Conservation (phyloP, 2,113 vertebrate species). For the Crotalus viridis region DNA sequence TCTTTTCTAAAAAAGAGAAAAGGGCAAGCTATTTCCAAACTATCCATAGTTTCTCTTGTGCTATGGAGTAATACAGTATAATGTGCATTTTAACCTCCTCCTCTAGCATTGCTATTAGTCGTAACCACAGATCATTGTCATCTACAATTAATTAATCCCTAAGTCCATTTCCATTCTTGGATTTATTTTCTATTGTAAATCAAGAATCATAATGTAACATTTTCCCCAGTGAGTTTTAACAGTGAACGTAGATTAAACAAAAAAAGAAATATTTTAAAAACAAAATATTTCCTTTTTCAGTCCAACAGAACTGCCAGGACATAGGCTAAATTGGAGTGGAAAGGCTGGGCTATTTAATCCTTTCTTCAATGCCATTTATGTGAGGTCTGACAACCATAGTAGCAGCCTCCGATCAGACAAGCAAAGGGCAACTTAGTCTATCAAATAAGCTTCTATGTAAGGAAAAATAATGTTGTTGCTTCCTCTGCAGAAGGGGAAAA, state of each 20-base stretch:
- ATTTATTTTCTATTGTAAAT: neutral
- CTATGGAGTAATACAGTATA: neutral
- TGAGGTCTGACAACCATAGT: neutral
- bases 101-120: neutral
- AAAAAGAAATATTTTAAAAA: neutral
- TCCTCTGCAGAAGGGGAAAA: neutral
- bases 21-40: neutral
- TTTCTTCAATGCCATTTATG: neutral
- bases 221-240: neutral
- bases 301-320: neutral
- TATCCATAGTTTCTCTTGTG: neutral
- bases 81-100: neutral
- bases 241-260: neutral
- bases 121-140: neutral
- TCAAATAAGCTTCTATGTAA: neutral
- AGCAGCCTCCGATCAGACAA: neutral
- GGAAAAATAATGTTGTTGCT: neutral
- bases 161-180: neutral
- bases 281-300: neutral
- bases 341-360: neutral
- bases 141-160: neutral
- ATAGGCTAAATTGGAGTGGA: neutral
- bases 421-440: neutral
- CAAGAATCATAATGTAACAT: neutral
- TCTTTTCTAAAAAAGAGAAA: neutral